phyloP scores from a whole-genome alignment of 1,140 invertebrate species.

The Diprion similis region DNA sequence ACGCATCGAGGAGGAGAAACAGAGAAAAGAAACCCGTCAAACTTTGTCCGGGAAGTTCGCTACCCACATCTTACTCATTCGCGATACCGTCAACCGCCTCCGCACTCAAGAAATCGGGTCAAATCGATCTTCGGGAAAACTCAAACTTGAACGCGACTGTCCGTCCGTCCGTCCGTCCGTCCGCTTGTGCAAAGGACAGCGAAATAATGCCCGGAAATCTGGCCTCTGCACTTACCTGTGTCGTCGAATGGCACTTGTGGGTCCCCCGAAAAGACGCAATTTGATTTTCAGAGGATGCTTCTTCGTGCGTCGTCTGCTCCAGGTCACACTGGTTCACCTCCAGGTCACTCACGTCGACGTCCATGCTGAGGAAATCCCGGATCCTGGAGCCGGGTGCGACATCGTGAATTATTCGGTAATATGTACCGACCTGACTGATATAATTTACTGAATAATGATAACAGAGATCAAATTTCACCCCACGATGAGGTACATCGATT shows the following conservation, averaged over 20 bases:
- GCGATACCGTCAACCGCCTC: not conserved
- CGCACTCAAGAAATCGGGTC: not conserved
- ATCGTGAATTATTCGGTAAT: conserved; percentile 11
- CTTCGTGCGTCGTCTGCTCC: not conserved
- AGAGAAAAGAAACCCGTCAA: conserved; percentile 7
- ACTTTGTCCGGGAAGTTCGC: not conserved
- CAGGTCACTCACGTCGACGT: conserved; percentile 82
- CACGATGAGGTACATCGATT: too few relatives aligned
- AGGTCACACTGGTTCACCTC: conserved; percentile 88
- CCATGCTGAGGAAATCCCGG: conserved; percentile 81
- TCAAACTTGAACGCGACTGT: not conserved
- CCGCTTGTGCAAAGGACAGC: too few relatives aligned
- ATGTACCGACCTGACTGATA: not conserved
- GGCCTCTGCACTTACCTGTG: conserved; percentile 66
- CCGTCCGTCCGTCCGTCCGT: too few relatives aligned
- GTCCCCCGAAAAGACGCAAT: conserved; percentile 77
- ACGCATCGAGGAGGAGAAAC: not conserved
- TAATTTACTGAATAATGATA: too few relatives aligned
- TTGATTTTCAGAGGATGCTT: conserved; percentile 51
- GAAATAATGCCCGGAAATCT: too few relatives aligned
- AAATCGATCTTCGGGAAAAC: not conserved
- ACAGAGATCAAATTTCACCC: too few relatives aligned
- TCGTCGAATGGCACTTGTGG: conserved; percentile 84
- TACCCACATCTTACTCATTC: not conserved
- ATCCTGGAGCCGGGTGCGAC: conserved; percentile 57